These are phyloP conservation scores for Cephalopterus ornatus DNA, from an alignment of 2,113 vertebrate genomes.

Conservation along the genomic window DNA sequence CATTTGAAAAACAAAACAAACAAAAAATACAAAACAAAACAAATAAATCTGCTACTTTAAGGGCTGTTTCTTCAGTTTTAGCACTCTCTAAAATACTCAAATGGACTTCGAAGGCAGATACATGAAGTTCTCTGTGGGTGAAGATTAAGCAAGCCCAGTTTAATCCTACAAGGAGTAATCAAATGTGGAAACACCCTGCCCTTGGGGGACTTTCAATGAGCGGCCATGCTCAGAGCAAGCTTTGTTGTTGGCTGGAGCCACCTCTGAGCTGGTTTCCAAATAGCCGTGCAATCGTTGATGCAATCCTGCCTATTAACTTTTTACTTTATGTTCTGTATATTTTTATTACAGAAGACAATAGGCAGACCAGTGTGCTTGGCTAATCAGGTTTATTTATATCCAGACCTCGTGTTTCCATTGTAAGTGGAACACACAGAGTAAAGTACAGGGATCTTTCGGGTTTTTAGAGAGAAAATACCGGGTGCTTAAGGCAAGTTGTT, in stretches of 20 bases:
- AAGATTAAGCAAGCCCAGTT: constrained; percentile 12
- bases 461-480: not conserved
- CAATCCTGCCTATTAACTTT: not conserved
- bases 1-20: not conserved
- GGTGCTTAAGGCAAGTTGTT: not conserved
- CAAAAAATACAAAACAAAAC: not conserved
- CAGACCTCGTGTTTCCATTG: not conserved
- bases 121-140: not conserved
- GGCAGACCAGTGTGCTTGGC: not conserved
- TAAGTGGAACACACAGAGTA: not conserved
- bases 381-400: not conserved
- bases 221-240: not conserved
- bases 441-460: not conserved
- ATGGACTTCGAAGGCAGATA: not conserved
- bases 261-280: not conserved
- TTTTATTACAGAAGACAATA: not conserved
- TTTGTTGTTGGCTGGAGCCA: not conserved
- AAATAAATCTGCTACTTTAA: not conserved
- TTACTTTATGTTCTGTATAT: not conserved
- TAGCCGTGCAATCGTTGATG: not conserved
- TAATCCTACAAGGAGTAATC: not conserved
- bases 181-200: not conserved
- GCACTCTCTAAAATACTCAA: not conserved
- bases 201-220: not conserved
- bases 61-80: not conserved